A percentile compares a stretch with the other conserved stretches of the same genome.
These are phyloP conservation scores for Perca fluviatilis DNA, from an alignment of 2,113 vertebrate genomes.

Conservation along the genomic window DNA sequence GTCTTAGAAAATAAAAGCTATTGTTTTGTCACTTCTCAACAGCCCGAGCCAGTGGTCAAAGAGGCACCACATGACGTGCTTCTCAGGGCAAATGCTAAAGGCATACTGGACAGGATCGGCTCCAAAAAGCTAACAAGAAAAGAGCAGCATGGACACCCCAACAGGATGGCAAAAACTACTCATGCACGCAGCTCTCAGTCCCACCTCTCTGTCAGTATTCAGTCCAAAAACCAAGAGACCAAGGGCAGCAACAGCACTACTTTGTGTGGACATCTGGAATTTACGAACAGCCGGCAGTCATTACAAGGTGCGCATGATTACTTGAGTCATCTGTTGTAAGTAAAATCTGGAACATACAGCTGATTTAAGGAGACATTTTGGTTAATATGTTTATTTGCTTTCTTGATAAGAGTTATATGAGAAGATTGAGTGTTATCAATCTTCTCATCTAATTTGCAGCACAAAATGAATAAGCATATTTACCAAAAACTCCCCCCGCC, in stretches of 20 bases:
- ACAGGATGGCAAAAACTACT: slow-evolving; percentile 29
- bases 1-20: not conserved
- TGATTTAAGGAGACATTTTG: slow-evolving; percentile 6
- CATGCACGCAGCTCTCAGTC: not conserved
- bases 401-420: not conserved
- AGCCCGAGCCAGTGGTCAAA: slow-evolving; percentile 80
- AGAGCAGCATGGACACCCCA: slow-evolving; percentile 55
- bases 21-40: slow-evolving; percentile 51
- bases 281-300: slow-evolving; percentile 2
- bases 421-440: not conserved
- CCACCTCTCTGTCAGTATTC: slow-evolving; percentile 18
- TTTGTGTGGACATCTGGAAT: slow-evolving; percentile 17
- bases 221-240: slow-evolving; percentile 63
- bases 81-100: slow-evolving; percentile 84
- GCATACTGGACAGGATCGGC: slow-evolving; percentile 80
- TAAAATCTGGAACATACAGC: not conserved
- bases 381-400: not conserved
- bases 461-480: not conserved
- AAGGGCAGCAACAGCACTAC: slow-evolving; percentile 30
- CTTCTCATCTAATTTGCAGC: not conserved
- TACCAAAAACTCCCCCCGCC: not conserved
- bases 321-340: not conserved
- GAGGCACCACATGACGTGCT: slow-evolving; percentile 82
- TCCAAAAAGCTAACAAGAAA: slow-evolving; percentile 75
- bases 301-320: slow-evolving; percentile 47